Percentiles rank a stretch among this genome's conserved stretches.
phyloP scores from a whole-genome alignment of 2,797 vertebrate genomes.

The Botia kubotai region DNA sequence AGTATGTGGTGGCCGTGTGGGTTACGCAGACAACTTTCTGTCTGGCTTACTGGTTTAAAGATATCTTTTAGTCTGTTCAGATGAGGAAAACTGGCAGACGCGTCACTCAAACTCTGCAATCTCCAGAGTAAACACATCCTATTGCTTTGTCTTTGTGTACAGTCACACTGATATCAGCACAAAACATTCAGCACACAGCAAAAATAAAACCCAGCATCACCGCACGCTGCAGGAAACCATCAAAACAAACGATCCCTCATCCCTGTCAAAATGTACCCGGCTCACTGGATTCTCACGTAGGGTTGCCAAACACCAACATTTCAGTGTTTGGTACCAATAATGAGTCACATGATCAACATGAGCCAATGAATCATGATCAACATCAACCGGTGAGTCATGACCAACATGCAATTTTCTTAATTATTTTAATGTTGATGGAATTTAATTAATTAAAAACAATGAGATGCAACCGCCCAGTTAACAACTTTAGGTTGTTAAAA shows the following conservation, averaged over 20 bases:
- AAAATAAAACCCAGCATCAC: background rate
- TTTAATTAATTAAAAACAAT: no score
- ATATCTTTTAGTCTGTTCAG: constrained; percentile 39
- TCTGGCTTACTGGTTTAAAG: background rate
- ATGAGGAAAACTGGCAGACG: constrained; percentile 63
- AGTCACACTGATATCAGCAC: constrained; percentile 17
- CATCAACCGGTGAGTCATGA: no score
- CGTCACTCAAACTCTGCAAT: background rate
- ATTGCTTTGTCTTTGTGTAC: background rate
- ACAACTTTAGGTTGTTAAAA: no score
- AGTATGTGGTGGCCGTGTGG: background rate
- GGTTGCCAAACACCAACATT: background rate
- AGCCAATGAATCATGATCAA: no score
- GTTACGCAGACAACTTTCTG: constrained; percentile 15
- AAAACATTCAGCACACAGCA: constrained; percentile 5
- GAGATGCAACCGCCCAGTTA: no score
- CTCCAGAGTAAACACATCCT: constrained; percentile 9
- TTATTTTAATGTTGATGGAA: no score
- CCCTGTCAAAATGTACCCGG: background rate
- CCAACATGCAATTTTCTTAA: no score
- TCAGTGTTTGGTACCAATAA: background rate
- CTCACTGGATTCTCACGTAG: background rate
- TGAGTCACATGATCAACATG: no score
- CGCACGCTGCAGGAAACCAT: constrained; percentile 2
- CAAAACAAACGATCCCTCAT: constrained; percentile 20